Evolutionary conservation across 2,888 invertebrate species (phyloP), one percentile per base, ranked within the genome.

Genomic region (Cephus pygmeus): DNA sequence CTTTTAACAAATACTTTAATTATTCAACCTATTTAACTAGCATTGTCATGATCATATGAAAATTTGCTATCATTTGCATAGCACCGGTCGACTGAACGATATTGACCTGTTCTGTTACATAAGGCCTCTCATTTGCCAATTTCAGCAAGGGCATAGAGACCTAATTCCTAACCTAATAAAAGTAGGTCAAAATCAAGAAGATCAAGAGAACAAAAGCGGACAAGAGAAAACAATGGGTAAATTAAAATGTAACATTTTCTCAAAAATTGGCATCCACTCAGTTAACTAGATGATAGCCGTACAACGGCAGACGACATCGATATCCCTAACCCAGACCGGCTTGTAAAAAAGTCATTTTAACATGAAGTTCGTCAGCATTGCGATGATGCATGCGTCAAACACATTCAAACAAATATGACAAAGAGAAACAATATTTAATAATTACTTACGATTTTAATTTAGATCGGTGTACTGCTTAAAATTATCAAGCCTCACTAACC

Each of bases 81-180:
- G 23, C 23, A 56, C 56, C 56, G 56, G 56, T 23, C 56, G 56
- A 56, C 56, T 80, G 81, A 83, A 86, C 85, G 86, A 83, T 90
- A 91, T 91, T 90, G 91, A 91, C 90, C 88, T 87, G 85, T 77
- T 79, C 83, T 88, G 87, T 91, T 91, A 91, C 90, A 90, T 91
- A 91, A 91, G 90, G 80, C 83, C 78, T 80, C 83, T 80, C 83
- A 81, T 82, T 83, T 23, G 34, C 33, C 71, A 71, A 71, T 71
- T 71, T 11, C 23, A 23, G 9, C 56, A 56, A 56, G 56, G 75
- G 76, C 80, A 69, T 73, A 36, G 33, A 35, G 12, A 36, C 23
- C 34, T 36, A 77, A 74, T 75, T 40, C 71, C 68, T 78, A 75
- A 78, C 75, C 75, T 76, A 36, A 73, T 71, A 71, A 71, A 40